phyloP scores from a whole-genome alignment of 2,888 invertebrate species.

The Lathronympha strigana region DNA sequence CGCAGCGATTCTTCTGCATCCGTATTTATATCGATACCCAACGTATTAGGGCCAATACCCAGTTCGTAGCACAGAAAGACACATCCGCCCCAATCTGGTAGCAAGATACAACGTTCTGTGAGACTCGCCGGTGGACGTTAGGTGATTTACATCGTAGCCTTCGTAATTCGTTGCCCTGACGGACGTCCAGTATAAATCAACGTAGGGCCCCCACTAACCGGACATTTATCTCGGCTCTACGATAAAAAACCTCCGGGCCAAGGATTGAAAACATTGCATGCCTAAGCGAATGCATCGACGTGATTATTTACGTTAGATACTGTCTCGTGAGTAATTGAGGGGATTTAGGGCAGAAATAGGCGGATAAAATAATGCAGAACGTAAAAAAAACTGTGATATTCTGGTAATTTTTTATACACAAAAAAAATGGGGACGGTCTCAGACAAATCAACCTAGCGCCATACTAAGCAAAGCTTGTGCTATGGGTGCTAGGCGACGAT shows the following conservation, averaged over 20 bases:
- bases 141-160: conserved; percentile 80
- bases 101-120: conserved; percentile 14
- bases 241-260: conserved; percentile 52
- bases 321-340: conserved; percentile 25
- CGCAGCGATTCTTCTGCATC: conserved; percentile 36
- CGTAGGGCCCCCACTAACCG: conserved; percentile 81
- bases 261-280: conserved; percentile 50
- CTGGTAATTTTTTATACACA: too few species aligned
- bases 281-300: conserved; percentile 48
- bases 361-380: not conserved
- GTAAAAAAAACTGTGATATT: not conserved
- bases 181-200: conserved; percentile 80
- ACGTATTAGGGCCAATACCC: conserved; percentile 27
- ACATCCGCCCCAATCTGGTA: not conserved
- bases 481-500: too few species aligned
- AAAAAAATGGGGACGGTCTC: too few species aligned
- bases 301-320: conserved; percentile 49
- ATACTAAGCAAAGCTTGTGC: too few species aligned
- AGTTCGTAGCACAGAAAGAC: not conserved
- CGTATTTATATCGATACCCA: conserved; percentile 37
- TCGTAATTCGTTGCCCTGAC: conserved; percentile 80
- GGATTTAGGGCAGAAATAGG: not conserved
- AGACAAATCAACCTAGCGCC: too few species aligned
- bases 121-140: conserved; percentile 59
- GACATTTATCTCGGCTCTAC: conserved; percentile 68